Conservation (phyloP, 2,888 invertebrate genomes). For the Hydrotaea diabolus region DNA sequence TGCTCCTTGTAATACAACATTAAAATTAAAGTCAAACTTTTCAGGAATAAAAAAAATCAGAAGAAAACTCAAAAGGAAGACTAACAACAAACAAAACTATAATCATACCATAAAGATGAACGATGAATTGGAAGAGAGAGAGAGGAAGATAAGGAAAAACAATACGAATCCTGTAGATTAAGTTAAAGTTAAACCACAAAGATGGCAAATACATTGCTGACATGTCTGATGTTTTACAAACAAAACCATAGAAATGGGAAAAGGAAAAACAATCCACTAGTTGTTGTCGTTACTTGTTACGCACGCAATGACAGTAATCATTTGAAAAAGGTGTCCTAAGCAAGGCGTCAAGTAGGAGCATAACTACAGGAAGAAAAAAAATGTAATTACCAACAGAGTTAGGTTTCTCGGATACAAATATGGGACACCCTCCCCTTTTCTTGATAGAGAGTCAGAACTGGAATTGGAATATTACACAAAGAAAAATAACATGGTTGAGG, state of each 20-base stretch:
- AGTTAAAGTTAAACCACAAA: conserved; percentile 29
- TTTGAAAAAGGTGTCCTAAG: no score
- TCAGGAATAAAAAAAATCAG: background rate
- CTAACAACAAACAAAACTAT: background rate
- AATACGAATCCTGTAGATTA: background rate
- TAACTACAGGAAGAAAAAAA: no score
- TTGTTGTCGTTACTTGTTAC: background rate
- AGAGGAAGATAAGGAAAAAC: no score
- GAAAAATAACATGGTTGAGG: no score
- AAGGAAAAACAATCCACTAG: background rate
- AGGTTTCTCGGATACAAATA: no score
- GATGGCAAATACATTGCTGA: conserved; percentile 20
- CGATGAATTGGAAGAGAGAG: background rate
- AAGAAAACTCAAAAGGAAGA: background rate
- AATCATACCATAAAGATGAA: background rate
- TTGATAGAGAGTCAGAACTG: no score
- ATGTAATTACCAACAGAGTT: no score
- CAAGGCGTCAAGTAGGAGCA: no score
- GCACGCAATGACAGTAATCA: no score
- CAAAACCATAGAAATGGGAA: background rate
- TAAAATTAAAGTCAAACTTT: conserved; percentile 7
- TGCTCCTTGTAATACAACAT: background rate
- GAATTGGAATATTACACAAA: no score
- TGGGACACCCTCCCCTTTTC: no score
- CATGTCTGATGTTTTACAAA: background rate